Percentiles rank a stretch among this genome's conserved stretches.
phyloP scores from a whole-genome alignment of 2,797 vertebrate genomes.

The Artibeus lituratus region DNA sequence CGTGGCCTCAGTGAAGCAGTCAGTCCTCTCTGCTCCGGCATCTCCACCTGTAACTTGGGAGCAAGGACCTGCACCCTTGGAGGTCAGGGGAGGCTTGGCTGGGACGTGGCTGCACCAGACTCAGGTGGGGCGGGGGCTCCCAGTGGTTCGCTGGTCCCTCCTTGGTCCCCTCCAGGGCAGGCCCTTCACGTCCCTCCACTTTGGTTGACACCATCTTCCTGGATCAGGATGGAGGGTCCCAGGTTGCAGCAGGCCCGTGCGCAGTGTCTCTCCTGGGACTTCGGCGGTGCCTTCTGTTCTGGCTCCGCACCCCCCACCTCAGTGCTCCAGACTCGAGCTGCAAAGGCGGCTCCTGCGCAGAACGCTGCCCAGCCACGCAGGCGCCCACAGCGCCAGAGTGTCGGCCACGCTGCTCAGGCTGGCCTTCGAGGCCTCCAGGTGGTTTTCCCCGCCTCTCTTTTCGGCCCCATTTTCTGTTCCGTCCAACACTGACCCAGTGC shows the following conservation, averaged over 20 bases:
- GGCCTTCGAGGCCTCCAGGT: background rate
- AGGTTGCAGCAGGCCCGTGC: background rate
- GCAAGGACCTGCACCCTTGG: background rate
- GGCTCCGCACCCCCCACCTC: accelerated
- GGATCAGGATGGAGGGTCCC: background rate
- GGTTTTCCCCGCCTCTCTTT: background rate
- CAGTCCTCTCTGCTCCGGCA: background rate
- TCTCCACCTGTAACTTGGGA: background rate
- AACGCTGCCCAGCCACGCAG: background rate
- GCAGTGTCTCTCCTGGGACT: accelerated
- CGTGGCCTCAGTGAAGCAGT: accelerated
- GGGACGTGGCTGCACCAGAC: background rate
- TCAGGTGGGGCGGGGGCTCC: background rate
- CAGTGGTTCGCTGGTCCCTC: background rate
- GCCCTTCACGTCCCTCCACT: background rate
- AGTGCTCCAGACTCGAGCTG: background rate
- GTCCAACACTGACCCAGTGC: accelerated
- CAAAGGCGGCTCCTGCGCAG: background rate
- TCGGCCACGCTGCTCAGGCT: accelerated
- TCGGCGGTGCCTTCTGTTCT: background rate
- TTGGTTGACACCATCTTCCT: background rate
- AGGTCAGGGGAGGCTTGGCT: background rate
- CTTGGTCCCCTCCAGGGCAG: background rate
- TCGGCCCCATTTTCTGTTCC: background rate
- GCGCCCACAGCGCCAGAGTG: background rate